A percentile compares a stretch with the other conserved stretches of the same genome.
phyloP scores from a whole-genome alignment of 2,888 invertebrate species.

The Bombyx huttoni region DNA sequence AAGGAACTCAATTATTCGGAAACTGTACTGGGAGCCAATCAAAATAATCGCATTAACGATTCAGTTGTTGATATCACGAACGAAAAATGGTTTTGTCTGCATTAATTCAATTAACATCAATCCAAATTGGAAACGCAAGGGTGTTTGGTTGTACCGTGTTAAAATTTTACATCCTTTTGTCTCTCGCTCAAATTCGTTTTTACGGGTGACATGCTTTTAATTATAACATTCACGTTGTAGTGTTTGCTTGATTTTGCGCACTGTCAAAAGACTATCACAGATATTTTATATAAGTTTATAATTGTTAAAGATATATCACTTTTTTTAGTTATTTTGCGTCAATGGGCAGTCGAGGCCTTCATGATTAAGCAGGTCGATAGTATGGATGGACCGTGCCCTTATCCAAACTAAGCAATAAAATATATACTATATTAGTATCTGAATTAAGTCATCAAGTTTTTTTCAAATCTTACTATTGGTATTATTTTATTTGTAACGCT shows the following conservation, averaged over 20 bases:
- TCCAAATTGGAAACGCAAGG: slow-evolving; percentile 32
- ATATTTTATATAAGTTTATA: too few relatives aligned
- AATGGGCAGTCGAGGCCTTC: too few relatives aligned
- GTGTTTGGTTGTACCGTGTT: slow-evolving; percentile 30
- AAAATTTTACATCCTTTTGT: slow-evolving; percentile 11
- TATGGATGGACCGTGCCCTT: too few relatives aligned
- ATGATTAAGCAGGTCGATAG: too few relatives aligned
- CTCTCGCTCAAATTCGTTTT: slow-evolving; percentile 20
- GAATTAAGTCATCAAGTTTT: too few relatives aligned
- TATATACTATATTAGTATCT: too few relatives aligned
- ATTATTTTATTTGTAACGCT: too few relatives aligned
- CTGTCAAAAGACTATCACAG: too few relatives aligned
- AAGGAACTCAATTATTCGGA: background rate
- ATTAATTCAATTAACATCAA: slow-evolving; percentile 50
- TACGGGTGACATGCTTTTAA: slow-evolving; percentile 17
- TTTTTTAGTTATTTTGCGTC: too few relatives aligned
- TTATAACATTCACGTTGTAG: slow-evolving; percentile 1
- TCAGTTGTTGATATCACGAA: slow-evolving; percentile 27
- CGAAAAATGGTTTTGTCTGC: slow-evolving; percentile 44
- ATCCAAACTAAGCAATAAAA: too few relatives aligned
- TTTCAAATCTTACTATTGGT: too few relatives aligned
- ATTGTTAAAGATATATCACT: too few relatives aligned
- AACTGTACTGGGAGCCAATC: slow-evolving; percentile 18
- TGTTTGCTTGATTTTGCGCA: background rate
- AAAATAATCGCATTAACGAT: slow-evolving; percentile 44